Conservation (phyloP, 2,797 vertebrate species). For the Cryptoprocta ferox region DNA sequence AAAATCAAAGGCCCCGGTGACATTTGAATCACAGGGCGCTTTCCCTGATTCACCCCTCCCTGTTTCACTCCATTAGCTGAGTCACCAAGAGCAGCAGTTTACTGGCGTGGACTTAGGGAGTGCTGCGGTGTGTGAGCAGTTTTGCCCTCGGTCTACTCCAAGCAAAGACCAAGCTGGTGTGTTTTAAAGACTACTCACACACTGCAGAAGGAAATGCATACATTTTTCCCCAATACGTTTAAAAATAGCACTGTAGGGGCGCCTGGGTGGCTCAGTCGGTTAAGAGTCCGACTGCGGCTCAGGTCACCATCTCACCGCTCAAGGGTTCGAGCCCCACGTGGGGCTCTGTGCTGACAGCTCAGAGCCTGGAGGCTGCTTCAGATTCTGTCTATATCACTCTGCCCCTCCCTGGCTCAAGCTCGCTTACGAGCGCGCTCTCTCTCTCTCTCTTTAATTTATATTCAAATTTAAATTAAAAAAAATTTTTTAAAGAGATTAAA, state of each 20-base stretch:
- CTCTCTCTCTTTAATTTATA: no score
- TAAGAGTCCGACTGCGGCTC: neutral
- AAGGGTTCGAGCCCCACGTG: neutral
- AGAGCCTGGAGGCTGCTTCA: neutral
- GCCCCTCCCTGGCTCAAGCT: rapidly evolving
- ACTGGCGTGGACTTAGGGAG: neutral
- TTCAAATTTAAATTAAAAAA: no score
- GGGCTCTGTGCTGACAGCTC: neutral
- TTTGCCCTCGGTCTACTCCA: neutral
- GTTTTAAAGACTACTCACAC: neutral
- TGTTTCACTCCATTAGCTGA: neutral
- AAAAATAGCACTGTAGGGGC: neutral
- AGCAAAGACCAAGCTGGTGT: neutral
- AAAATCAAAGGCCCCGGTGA: neutral
- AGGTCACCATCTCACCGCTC: neutral
- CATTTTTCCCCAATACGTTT: neutral
- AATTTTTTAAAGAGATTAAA: no score
- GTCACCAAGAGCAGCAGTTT: neutral
- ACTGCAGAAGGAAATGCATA: neutral
- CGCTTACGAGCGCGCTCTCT: rapidly evolving
- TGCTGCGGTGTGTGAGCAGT: neutral
- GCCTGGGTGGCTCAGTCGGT: neutral
- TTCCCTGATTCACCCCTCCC: neutral
- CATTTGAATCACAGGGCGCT: neutral
- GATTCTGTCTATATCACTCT: neutral